Evolutionary conservation across 2,888 invertebrate genomes (phyloP).

Genomic region (Notodonta dromedarius): DNA sequence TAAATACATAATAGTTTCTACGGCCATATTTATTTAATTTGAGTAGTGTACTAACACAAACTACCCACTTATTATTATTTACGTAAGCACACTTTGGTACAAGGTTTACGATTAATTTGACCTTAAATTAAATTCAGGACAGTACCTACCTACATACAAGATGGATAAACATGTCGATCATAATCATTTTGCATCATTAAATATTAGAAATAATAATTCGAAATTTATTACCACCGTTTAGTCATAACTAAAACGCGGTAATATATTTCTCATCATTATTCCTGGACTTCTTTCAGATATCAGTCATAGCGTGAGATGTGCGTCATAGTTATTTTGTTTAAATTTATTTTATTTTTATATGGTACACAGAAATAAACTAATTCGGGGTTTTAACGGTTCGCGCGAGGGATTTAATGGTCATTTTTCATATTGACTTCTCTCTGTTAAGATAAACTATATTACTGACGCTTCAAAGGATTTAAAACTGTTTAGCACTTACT

Average conservation of each 20-base stretch:
- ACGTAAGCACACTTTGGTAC: conserved; percentile 16
- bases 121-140: conserved; percentile 21
- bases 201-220: not conserved
- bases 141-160: not conserved
- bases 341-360: conserved; percentile 56
- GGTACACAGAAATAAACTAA: conserved; percentile 61
- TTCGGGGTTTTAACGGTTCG: conserved; percentile 56
- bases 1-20: conserved; percentile 7
- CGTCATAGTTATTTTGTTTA: conserved; percentile 62
- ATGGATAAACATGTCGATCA: not conserved
- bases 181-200: not conserved
- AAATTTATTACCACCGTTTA: conserved; percentile 11
- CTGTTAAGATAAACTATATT: conserved; percentile 25
- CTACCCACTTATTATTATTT: conserved; percentile 16
- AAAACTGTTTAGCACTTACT: not conserved
- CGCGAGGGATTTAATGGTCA: conserved; percentile 49
- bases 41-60: conserved; percentile 15
- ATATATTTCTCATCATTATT: conserved; percentile 61
- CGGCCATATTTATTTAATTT: conserved; percentile 34
- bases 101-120: conserved; percentile 22
- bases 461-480: conserved; percentile 29
- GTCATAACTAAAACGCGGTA: conserved; percentile 46
- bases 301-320: conserved; percentile 55
- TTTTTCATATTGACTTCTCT: conserved; percentile 41
- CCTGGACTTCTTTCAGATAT: conserved; percentile 45